Percentiles rank a stretch among this genome's conserved stretches.
phyloP scores from a whole-genome alignment of 1,140 invertebrate species.

The Marisa cornuarietis region DNA sequence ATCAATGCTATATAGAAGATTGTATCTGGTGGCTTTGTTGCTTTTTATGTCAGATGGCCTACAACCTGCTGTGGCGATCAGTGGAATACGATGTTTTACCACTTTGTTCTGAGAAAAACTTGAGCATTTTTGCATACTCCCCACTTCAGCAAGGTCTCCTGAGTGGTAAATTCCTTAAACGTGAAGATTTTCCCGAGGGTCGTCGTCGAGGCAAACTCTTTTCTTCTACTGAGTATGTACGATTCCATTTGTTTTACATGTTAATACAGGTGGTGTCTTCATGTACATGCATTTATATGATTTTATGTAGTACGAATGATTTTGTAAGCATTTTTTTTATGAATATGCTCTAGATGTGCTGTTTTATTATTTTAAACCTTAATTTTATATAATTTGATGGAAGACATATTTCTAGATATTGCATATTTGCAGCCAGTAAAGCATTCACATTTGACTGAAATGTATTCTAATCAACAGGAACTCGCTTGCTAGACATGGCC shows the following conservation, averaged over 20 bases:
- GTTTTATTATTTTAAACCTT: too few species aligned
- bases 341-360: too few species aligned
- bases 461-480: constrained; percentile 32
- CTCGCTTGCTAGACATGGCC: constrained; percentile 53
- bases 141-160: constrained; percentile 63
- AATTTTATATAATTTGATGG: too few species aligned
- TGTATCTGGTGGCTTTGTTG: not conserved
- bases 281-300: not conserved
- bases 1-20: too few species aligned
- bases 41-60: constrained; percentile 52
- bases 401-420: too few species aligned
- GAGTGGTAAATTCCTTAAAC: constrained; percentile 49
- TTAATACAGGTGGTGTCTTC: not conserved
- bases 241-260: not conserved
- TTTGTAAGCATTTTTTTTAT: too few species aligned
- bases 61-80: constrained; percentile 61
- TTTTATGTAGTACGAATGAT: too few species aligned
- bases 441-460: too few species aligned
- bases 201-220: constrained; percentile 55
- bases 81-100: constrained; percentile 54
- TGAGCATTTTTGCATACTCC: constrained; percentile 59
- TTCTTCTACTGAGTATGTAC: constrained; percentile 9
- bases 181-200: constrained; percentile 55
- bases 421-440: too few species aligned
- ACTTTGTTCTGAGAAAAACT: constrained; percentile 47